Percentiles rank a stretch among this genome's conserved stretches.
Evolutionary conservation across 1,140 invertebrate species (phyloP).

Genomic region (Zaprionus tsacasi): DNA sequence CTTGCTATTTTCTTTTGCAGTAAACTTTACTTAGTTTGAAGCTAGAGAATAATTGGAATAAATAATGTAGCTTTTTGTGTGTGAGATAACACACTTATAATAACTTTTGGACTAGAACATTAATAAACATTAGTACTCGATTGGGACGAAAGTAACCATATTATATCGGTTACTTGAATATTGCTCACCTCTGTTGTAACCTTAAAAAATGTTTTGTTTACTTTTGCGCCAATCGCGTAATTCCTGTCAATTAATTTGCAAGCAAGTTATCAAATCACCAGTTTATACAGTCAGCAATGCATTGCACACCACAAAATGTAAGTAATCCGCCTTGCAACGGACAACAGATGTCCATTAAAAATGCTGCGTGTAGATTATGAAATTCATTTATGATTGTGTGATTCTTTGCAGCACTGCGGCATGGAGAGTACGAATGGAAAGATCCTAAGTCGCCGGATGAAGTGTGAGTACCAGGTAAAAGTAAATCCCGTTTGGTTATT

Average conservation of each 20-base stretch:
- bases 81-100: not conserved
- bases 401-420: slow-evolving; percentile 69
- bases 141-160: not conserved
- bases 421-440: slow-evolving; percentile 95
- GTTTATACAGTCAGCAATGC: slow-evolving; percentile 30
- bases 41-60: too few species aligned
- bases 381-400: slow-evolving; percentile 30
- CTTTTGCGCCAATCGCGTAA: slow-evolving; percentile 72
- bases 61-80: too few species aligned
- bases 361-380: slow-evolving; percentile 45
- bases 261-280: slow-evolving; percentile 48
- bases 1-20: not conserved
- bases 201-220: slow-evolving; percentile 83
- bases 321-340: slow-evolving; percentile 8
- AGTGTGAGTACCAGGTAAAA: slow-evolving; percentile 88
- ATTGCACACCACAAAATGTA: slow-evolving; percentile 69
- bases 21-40: not conserved
- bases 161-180: slow-evolving; percentile 1
- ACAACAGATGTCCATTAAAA: not conserved
- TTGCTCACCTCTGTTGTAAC: slow-evolving; percentile 50
- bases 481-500: not conserved
- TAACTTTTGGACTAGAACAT: not conserved
- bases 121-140: not conserved
- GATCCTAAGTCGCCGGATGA: slow-evolving; percentile 97
- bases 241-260: slow-evolving; percentile 60